Evolutionary conservation across 2,888 invertebrate species (phyloP), one percentile per base, ranked within the genome.

Genomic region (Biston betularia): DNA sequence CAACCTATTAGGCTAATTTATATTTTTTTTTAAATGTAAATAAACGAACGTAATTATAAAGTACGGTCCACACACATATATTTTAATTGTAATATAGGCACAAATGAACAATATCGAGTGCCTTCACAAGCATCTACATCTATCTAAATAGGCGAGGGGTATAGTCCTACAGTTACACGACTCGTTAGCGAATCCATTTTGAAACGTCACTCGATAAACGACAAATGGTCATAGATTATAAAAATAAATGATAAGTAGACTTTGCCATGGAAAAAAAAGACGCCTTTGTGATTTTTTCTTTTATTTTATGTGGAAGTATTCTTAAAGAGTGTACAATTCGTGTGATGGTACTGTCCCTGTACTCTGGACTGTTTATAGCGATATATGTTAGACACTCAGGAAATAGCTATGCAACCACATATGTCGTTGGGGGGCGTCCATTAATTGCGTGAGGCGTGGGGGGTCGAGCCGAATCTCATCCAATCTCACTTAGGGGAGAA

Each of bases 101-200:
- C 92, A 86, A 88, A 89, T 88, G 88, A 90, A 90, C 87, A 85
- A 80, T 86, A 83, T 82, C 79, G 78, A 83, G 89, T 87, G 88
- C 87, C 86, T 69, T 76, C 62, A 63, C 71, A 83, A 83, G 82
- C 86, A 81, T 86, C 83, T 75, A 79, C 58, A 79, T 82, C 87
- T 90, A 90, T 81, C 83, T 88, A 70, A 81, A 84, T 87, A 88
- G 89, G 92, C 91, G 92, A 92, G 92, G 91, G 90, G 75, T 92
- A 75, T n/a, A 84, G 84, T 92, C 92, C 92, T 92, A 92, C 92
- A 81, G 74, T 76, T 77, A 77, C 75, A 73, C 67, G 67, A 75
- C 67, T 71, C 64, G 61, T 46, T 15, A 38, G 12, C 49, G 66
- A 69, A 68, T 61, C 70, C 48, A 57, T 64, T 62, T 55, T 55